Base-by-base conservation (phyloP, 1,140 invertebrate species). In the Phortica variegata region DNA sequence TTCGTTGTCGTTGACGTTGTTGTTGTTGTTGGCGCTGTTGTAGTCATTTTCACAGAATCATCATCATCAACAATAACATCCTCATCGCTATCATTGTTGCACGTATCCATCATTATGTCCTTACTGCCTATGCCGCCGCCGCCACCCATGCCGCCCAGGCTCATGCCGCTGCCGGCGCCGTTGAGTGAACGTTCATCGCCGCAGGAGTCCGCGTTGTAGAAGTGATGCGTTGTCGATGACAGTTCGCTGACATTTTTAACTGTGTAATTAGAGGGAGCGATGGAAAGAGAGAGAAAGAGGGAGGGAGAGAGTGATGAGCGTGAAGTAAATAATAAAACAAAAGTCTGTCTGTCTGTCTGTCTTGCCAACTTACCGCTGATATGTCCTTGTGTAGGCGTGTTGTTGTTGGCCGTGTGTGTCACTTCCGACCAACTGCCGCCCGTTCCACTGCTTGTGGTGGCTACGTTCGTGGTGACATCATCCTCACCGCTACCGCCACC, bases 31-130 rank as follows among this genome's bases (percentile, higher is more conserved):
- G 26, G 45, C 32, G 54, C 15, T 34, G 59, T 68, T 47, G 17
- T 55, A 37, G 60, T 47, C 54, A 73, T 44, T 54, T 73, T 74
- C 41, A 71, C 60, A 4, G 65, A 59, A 38, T 74, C 71, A 47
- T 75, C 72, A 32, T 75, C 72, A 32, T 75, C 72, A 6, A 75
- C 72, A 62, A 75, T 74, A 32, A 75, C 68, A 49, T 75, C 72
- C 56, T 75, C 72, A 31, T 75, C 72, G 56, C 72, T 75, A 33
- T 75, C 72, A 38, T 75, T 74, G 48, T 75, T 73, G 31, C 72
- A 72, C 39, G 61, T 72, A 23, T 72, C 65, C 60, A 70, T 71
- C 49, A 66, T 59, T 54, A 71, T 57, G 31, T 71, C 70, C 56
- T 74, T 73, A 53, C 40, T 60, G 44, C 32, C 47, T 45, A 36